Evolutionary conservation across 2,888 invertebrate species (phyloP), one percentile per base, ranked within the genome.

Genomic region (Tenthredo distinguenda): DNA sequence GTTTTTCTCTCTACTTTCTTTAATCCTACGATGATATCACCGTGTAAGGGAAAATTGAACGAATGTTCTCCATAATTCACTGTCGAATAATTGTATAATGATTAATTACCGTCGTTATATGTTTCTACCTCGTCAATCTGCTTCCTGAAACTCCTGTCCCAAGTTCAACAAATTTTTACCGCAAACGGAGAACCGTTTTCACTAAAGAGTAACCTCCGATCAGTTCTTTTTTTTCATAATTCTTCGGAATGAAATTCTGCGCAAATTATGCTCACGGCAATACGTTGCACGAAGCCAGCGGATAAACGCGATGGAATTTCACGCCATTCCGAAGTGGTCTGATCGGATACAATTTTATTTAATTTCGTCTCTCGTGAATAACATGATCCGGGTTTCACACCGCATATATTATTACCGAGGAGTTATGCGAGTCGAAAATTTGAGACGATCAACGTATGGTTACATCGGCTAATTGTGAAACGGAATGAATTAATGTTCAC

Each of bases 301-400:
- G 50, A 50, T 55, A 55, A 55, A 55, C 2, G 26, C 26, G 68
- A 40, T 21, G 40, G 43, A 74, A 74, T 74, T 74, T 74, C 43
- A 43, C 43, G 74, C 21, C 21, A 55, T 55, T 55, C 18, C 18
- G 2, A 68, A 34, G 34, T 31, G 18, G 18, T 68, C 31, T 18
- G 12, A 68, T 34, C 18, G 10, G 15, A n/a, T 77, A 34, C 18
- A 55, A 50, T 55, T 55, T 77, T n/a, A 18, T 34, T n/a, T 10
- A 50, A 18, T 77, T 50, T 15, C 34, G 10, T 31, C 3, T 77
- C 7, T 34, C 9, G 6, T 34, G 77, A 18, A 2, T 12, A 34
- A 77, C 55, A 77, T 31, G 40, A 77, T 77, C 31, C 47, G 50
- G n/a, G 31, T 55, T 77, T 77, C 77, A 77, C 77, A 77, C 77